Percentiles rank a stretch among this genome's conserved stretches.
phyloP scores from a whole-genome alignment of 2,113 vertebrate species.

The Tamias sibiricus region DNA sequence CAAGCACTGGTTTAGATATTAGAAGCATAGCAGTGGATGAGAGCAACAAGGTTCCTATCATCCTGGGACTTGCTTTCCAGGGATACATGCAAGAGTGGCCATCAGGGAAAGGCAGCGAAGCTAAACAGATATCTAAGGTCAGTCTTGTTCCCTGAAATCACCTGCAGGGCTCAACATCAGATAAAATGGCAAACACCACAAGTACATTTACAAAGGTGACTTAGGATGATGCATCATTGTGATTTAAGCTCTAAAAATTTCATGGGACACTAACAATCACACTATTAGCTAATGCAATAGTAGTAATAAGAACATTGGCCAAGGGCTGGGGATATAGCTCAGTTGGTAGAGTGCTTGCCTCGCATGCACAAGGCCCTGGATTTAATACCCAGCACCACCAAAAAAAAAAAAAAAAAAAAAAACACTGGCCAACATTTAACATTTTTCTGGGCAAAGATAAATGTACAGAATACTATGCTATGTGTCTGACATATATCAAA shows the following conservation, averaged over 20 bases:
- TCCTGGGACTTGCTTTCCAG: background rate
- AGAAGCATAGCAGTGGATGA: background rate
- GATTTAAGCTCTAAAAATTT: background rate
- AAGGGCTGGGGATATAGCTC: no score
- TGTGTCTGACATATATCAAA: background rate
- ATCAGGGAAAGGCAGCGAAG: background rate
- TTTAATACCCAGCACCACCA: no score
- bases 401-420: no score
- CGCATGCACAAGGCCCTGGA: no score
- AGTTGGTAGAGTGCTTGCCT: no score
- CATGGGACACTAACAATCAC: background rate
- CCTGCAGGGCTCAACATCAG: background rate
- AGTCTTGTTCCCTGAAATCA: background rate
- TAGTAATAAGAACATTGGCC: background rate
- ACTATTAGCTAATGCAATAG: background rate
- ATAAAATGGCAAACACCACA: background rate
- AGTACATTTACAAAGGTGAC: background rate
- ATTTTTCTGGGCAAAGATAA: background rate
- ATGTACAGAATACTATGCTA: background rate
- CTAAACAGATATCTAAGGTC: background rate
- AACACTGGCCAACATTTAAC: accelerated
- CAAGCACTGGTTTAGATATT: background rate
- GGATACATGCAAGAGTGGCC: background rate
- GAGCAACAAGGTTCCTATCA: background rate
- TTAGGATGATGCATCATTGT: background rate